Evolutionary conservation across 2,113 vertebrate species (phyloP), one percentile per base, ranked within the genome.

Genomic region (Onychostruthus taczanowskii): DNA sequence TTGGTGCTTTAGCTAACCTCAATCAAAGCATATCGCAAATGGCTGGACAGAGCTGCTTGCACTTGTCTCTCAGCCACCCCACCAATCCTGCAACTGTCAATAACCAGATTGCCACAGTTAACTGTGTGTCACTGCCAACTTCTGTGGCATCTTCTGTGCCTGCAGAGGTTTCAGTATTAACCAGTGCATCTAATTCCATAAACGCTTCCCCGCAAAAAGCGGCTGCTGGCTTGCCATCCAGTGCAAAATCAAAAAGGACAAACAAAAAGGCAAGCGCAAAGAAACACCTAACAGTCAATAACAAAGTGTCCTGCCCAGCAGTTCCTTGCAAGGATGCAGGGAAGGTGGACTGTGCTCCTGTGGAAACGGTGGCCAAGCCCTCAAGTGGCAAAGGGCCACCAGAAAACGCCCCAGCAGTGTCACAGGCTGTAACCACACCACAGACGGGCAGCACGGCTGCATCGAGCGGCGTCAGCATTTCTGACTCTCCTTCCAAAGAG

Each of bases 21-120:
- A 99, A 99, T 97, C 99, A 99, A 98, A 99, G 99, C 97, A 99
- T 99, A 95, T 99, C 99, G 2, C 99, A 99, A 80, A 99, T 99
- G 96, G 98, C 99, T 67, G 98, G 97, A 56, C 98, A 99, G 94
- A 99, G 98, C 94, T 98, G 97, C 89, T 80, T 98, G 55, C 98
- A 98, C 20, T 73, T 98, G 91, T 96, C 98, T 63, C 72, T 98
- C 76, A 94, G 96, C 90, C 98, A 97, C 68, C 93, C 98, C 76
- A 64, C 98, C 49, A 97, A 98, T 84, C 95, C 97, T 31, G 96
- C 98, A 33, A 97, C 97, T 47, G 96, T 97, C 81, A 98, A 28
- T 82, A 97, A 94, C 93, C 97, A 97, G 28, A 93, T 95, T 27
- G 73, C 97, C 56, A 79, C 98, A 19, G 93, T 95, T 74, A 97